phyloP scores from a whole-genome alignment of 2,888 invertebrate species.

The Pachycephus smyrnensis region DNA sequence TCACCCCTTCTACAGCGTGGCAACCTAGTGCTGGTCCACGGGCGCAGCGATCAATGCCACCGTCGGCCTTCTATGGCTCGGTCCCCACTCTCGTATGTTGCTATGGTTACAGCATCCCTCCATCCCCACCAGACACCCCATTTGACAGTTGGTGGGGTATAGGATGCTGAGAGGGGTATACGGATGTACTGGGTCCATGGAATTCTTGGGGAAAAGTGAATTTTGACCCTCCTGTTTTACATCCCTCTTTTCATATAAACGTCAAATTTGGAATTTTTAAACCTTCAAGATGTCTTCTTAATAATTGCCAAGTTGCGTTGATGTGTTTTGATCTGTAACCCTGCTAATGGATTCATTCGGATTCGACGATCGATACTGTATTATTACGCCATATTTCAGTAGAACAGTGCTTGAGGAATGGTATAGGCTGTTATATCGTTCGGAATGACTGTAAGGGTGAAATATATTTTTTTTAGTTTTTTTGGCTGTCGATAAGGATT shows the following conservation, averaged over 20 bases:
- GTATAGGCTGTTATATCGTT: neutral
- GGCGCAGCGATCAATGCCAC: constrained; percentile 63
- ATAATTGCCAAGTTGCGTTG: neutral
- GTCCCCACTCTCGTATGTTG: constrained; percentile 50
- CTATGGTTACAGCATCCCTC: constrained; percentile 63
- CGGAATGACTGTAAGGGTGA: neutral
- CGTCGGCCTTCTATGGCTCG: constrained; percentile 29
- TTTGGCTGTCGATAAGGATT: neutral
- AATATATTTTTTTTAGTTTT: neutral
- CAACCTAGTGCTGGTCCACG: constrained; percentile 50
- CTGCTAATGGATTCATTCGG: neutral
- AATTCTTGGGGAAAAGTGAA: constrained; percentile 40
- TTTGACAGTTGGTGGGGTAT: neutral
- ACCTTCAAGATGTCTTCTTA: neutral
- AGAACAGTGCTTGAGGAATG: neutral
- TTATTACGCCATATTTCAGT: neutral
- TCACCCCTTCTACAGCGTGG: constrained; percentile 53
- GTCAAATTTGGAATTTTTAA: neutral
- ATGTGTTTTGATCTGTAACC: neutral
- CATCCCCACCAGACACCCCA: constrained; percentile 37
- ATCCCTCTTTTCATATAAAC: neutral
- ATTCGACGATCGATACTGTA: neutral
- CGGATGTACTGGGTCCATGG: constrained; percentile 11
- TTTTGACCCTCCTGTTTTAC: neutral
- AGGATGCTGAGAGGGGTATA: neutral